A percentile compares a stretch with the other conserved stretches of the same genome.
Evolutionary conservation across 2,888 invertebrate species (phyloP).

Genomic region (Tenthredo mesomela): DNA sequence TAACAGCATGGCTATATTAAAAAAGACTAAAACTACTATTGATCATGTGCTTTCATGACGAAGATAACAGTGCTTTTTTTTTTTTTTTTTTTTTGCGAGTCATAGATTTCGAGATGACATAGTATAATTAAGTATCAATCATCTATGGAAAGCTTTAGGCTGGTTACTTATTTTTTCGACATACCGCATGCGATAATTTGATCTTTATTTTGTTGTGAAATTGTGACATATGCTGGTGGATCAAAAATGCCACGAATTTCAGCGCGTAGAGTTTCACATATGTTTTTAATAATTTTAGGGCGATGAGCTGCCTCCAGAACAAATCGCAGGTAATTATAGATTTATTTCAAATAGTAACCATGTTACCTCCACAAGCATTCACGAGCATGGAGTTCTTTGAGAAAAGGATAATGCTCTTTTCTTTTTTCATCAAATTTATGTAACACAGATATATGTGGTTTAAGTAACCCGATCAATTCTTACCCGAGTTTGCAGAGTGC

Average conservation of each 20-base stretch:
- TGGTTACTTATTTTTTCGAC: background rate
- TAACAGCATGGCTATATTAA: background rate
- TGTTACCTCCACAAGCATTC: no score
- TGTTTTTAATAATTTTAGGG: slow-evolving; percentile 80
- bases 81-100: background rate
- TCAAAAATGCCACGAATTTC: slow-evolving; percentile 50
- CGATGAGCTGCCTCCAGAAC: slow-evolving; percentile 95
- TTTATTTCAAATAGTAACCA: background rate
- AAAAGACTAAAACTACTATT: background rate
- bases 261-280: slow-evolving; percentile 46
- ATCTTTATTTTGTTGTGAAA: background rate
- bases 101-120: background rate
- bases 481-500: background rate
- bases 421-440: background rate
- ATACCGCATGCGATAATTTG: background rate
- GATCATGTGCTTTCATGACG: background rate
- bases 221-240: slow-evolving; percentile 27
- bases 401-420: background rate
- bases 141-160: background rate
- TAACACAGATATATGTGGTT: background rate
- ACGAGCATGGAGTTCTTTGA: background rate
- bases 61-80: background rate
- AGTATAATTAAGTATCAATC: background rate
- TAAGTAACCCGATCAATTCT: background rate
- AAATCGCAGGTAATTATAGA: slow-evolving; percentile 89